A percentile compares a stretch with the other conserved stretches of the same genome.
Evolutionary conservation across 2,113 vertebrate species (phyloP).

Genomic region (Cariama cristata): DNA sequence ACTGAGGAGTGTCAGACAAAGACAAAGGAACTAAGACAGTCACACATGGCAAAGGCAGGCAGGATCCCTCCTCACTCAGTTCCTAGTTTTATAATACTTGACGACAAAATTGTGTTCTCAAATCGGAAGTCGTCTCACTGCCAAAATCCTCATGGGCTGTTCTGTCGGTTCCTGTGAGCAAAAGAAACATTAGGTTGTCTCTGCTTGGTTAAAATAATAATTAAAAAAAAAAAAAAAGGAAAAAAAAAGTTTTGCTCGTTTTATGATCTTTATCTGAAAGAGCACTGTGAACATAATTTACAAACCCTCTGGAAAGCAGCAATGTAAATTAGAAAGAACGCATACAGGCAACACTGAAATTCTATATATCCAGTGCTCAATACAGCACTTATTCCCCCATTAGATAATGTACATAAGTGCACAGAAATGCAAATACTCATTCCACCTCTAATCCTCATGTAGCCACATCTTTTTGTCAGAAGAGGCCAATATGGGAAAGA

Average conservation of each 20-base stretch:
- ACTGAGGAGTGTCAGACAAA: not conserved
- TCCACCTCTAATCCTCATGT: not conserved
- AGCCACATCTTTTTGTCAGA: not conserved
- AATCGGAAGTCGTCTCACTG: not conserved
- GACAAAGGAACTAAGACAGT: not conserved
- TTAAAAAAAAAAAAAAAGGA: rapidly evolving
- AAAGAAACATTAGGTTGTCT: not conserved
- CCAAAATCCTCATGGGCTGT: not conserved
- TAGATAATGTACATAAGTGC: not conserved
- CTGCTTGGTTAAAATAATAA: not conserved
- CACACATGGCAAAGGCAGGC: not conserved
- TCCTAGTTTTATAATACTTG: not conserved
- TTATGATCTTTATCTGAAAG: not conserved
- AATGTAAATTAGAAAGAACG: not conserved
- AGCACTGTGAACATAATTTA: not conserved
- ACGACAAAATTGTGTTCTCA: not conserved
- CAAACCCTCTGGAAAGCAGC: not conserved
- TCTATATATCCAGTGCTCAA: not conserved
- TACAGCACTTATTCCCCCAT: not conserved
- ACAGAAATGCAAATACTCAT: not conserved
- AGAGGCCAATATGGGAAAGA: not conserved
- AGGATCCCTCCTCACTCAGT: not conserved
- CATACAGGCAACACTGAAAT: not conserved
- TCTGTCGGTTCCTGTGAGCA: not conserved
- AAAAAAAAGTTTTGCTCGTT: rapidly evolving